Percentiles rank a stretch among this genome's conserved stretches.
These are phyloP conservation scores for Gambusia holbrooki DNA, from an alignment of 2,113 vertebrate genomes.

Conservation along the genomic window DNA sequence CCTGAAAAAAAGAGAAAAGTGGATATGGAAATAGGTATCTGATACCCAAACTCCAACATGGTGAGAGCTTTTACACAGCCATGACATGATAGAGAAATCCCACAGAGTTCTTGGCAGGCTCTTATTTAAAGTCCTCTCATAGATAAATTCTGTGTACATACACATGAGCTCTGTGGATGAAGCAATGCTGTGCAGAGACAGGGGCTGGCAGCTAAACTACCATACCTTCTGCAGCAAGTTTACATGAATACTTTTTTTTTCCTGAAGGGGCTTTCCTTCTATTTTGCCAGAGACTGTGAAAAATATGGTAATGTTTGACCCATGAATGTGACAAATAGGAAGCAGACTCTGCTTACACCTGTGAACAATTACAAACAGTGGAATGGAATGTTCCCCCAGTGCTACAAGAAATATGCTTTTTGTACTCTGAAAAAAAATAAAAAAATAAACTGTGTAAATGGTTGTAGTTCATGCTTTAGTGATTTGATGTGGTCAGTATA, in stretches of 20 bases:
- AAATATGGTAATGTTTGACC: conserved; percentile 65
- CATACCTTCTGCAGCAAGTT: conserved; percentile 47
- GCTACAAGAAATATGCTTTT: conserved; percentile 72
- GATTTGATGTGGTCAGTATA: conserved; percentile 29
- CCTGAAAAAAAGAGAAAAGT: background rate
- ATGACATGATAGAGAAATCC: conserved; percentile 18
- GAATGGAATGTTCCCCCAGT: conserved; percentile 64
- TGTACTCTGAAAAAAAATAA: conserved; percentile 66
- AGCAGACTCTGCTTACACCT: conserved; percentile 67
- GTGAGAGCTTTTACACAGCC: conserved; percentile 32
- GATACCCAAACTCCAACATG: conserved; percentile 6
- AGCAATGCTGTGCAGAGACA: conserved; percentile 8
- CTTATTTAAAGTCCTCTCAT: conserved; percentile 31
- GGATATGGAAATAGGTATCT: background rate
- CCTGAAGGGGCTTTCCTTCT: conserved; percentile 38
- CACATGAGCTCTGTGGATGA: conserved; percentile 15
- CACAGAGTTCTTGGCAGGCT: conserved; percentile 32
- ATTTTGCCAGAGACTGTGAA: conserved; percentile 57
- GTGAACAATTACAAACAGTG: conserved; percentile 75
- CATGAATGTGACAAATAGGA: conserved; percentile 73
- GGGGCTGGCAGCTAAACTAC: conserved; percentile 18
- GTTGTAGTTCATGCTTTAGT: conserved; percentile 27
- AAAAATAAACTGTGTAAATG: conserved; percentile 35
- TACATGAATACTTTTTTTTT: conserved; percentile 30
- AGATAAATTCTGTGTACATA: conserved; percentile 42